Conservation (phyloP, 2,113 vertebrate species). For the Cebidichthys violaceus region DNA sequence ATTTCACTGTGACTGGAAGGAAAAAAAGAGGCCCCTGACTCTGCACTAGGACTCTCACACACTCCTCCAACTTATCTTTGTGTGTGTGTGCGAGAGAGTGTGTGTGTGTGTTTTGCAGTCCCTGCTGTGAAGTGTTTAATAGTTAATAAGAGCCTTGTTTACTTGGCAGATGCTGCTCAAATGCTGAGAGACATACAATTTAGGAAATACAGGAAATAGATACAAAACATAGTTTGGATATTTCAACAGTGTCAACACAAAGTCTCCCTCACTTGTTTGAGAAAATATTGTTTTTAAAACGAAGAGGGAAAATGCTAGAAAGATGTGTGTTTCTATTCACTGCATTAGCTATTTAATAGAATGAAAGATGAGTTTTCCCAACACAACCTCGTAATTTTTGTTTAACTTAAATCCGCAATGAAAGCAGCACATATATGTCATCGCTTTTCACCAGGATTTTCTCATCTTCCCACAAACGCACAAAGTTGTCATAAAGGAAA, state of each 20-base stretch:
- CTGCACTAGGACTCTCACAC: constrained; percentile 57
- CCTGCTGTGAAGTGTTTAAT: constrained; percentile 71
- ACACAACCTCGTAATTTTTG: too few species aligned
- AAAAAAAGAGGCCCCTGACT: constrained; percentile 63
- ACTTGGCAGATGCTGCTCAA: constrained; percentile 69
- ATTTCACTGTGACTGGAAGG: constrained; percentile 74
- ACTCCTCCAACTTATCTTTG: constrained; percentile 31
- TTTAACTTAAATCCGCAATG: neutral
- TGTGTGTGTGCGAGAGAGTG: constrained; percentile 30
- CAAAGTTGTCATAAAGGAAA: neutral
- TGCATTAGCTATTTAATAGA: neutral
- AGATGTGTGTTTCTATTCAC: neutral
- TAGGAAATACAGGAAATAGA: constrained; percentile 52
- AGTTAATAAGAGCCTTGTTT: constrained; percentile 78
- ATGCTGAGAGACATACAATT: constrained; percentile 60
- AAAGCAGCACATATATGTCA: neutral
- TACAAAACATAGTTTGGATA: constrained; percentile 20
- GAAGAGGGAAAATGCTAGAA: neutral
- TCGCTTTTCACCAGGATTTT: neutral
- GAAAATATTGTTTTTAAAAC: neutral
- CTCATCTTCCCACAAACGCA: neutral
- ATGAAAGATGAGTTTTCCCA: neutral
- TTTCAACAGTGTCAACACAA: constrained; percentile 32
- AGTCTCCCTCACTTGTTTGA: constrained; percentile 5
- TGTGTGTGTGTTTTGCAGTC: constrained; percentile 29